These are phyloP conservation scores for Anguilla pacifica DNA, from an alignment of 2,797 vertebrate genomes.

Conservation along the genomic window DNA sequence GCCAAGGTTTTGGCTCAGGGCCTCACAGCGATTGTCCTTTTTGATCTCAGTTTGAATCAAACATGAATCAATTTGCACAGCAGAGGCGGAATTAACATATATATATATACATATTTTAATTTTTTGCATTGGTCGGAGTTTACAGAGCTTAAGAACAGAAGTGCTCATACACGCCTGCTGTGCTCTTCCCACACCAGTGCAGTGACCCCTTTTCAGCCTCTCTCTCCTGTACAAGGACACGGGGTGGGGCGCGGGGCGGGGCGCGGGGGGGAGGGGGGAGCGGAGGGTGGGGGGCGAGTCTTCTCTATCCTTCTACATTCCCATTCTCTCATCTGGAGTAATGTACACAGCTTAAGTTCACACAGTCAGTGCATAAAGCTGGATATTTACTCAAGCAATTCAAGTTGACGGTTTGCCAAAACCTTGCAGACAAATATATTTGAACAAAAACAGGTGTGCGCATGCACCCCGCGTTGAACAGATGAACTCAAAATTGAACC, in stretches of 20 bases:
- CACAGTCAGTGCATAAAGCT: neutral
- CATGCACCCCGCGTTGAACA: too few species aligned
- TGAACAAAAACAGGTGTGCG: neutral
- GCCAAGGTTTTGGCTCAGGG: too few species aligned
- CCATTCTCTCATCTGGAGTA: too few species aligned
- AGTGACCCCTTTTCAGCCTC: too few species aligned
- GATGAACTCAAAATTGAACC: neutral
- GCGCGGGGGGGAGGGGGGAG: too few species aligned
- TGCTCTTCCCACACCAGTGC: neutral
- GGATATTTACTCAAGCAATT: neutral
- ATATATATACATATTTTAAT: too few species aligned
- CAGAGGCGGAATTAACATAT: neutral
- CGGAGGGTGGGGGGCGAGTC: too few species aligned
- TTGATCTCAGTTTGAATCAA: neutral
- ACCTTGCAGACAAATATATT: neutral
- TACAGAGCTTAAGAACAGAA: neutral
- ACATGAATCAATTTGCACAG: neutral
- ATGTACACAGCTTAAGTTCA: too few species aligned
- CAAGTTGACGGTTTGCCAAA: neutral
- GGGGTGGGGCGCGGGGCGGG: too few species aligned
- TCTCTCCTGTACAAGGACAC: too few species aligned
- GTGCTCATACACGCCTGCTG: neutral
- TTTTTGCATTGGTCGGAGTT: neutral
- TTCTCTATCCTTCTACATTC: too few species aligned
- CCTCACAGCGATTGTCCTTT: neutral